phyloP scores from a whole-genome alignment of 1,140 invertebrate genomes.

The silkworm (Bombyx mori) region DNA sequence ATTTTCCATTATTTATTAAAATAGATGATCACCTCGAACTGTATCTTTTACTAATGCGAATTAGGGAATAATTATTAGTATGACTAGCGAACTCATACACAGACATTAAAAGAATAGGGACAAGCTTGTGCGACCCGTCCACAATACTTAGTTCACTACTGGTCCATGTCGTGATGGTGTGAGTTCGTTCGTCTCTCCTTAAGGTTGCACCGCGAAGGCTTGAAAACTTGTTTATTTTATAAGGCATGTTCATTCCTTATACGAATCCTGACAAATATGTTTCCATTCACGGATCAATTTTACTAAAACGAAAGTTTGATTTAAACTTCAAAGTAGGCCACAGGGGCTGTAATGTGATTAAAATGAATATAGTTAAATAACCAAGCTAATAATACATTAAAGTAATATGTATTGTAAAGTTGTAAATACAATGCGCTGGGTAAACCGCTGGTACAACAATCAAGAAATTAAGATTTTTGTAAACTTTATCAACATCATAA shows the following conservation, averaged over 20 bases:
- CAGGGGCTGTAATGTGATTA: too few relatives aligned
- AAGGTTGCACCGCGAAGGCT: slow-evolving; percentile 53
- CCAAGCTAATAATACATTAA: too few relatives aligned
- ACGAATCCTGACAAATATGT: slow-evolving; percentile 42
- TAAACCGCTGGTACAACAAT: too few relatives aligned
- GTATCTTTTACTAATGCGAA: slow-evolving; percentile 22
- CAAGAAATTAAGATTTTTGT: too few relatives aligned
- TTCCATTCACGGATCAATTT: slow-evolving; percentile 52
- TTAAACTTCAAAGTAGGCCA: slow-evolving; percentile 22
- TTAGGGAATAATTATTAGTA: slow-evolving; percentile 15
- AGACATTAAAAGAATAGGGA: slow-evolving; percentile 14
- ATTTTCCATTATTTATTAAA: too few relatives aligned
- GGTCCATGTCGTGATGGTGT: slow-evolving; percentile 25
- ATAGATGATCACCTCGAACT: not conserved
- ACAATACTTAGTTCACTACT: slow-evolving; percentile 30
- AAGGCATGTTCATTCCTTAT: slow-evolving; percentile 45
- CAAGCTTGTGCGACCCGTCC: slow-evolving; percentile 23
- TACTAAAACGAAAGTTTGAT: slow-evolving; percentile 25
- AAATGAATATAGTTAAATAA: too few relatives aligned
- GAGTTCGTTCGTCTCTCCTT: slow-evolving; percentile 41
- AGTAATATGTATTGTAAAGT: too few relatives aligned
- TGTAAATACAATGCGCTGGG: too few relatives aligned
- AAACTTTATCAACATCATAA: too few relatives aligned
- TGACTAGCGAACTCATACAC: slow-evolving; percentile 25
- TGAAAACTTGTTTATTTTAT: slow-evolving; percentile 59